phyloP scores from a whole-genome alignment of 2,113 vertebrate genomes.

The Gnathonemus echidnorhynchus region DNA sequence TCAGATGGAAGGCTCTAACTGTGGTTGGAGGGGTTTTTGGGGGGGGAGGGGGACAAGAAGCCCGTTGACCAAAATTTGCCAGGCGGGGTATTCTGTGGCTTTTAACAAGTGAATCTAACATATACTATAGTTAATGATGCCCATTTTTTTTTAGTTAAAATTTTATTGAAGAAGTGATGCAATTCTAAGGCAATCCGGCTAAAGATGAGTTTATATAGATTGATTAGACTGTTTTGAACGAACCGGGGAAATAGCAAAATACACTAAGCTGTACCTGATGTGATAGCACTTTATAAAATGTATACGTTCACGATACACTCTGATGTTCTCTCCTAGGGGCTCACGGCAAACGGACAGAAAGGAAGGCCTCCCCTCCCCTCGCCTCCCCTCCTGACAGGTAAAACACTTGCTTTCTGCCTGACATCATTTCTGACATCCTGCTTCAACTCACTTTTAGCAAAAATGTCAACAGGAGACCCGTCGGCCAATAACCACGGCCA shows the following conservation, averaged over 20 bases:
- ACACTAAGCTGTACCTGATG: background rate
- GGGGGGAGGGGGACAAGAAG: background rate
- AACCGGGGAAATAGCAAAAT: background rate
- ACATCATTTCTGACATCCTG: background rate
- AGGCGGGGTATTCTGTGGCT: background rate
- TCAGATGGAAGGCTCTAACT: conserved; percentile 98
- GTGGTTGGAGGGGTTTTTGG: background rate
- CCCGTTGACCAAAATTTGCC: background rate
- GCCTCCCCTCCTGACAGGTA: background rate
- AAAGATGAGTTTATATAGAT: background rate
- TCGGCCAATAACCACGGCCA: conserved; percentile 97
- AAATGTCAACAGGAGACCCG: conserved; percentile 96
- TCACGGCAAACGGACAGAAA: background rate
- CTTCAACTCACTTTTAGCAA: conserved; percentile 85
- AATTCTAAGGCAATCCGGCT: background rate
- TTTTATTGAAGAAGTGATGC: background rate
- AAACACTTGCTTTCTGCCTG: background rate
- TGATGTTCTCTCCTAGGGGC: background rate
- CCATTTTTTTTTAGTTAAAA: background rate
- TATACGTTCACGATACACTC: background rate
- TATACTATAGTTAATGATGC: background rate
- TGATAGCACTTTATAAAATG: background rate
- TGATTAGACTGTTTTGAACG: background rate
- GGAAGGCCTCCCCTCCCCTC: background rate
- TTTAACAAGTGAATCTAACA: background rate